These are phyloP conservation scores for Formica exsecta DNA, from an alignment of 1,140 invertebrate species.

Conservation along the genomic window DNA sequence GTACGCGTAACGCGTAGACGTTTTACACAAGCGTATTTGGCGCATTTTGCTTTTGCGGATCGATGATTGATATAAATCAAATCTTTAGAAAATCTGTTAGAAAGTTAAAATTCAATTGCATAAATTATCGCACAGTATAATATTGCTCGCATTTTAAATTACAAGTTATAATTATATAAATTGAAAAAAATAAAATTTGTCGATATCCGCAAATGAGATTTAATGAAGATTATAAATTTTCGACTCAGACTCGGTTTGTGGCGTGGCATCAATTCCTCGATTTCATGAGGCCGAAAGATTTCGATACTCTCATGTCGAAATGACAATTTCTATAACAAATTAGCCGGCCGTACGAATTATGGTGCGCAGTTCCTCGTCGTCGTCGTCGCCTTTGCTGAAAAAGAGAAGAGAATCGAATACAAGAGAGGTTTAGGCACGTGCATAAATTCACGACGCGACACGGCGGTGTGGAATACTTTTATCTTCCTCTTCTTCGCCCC, in stretches of 20 bases:
- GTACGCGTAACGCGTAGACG: slow-evolving; percentile 30
- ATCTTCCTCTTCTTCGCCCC: slow-evolving; percentile 11
- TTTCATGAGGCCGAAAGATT: neutral
- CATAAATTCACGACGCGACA: slow-evolving; percentile 69
- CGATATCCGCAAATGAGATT: no score
- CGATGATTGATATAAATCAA: neutral
- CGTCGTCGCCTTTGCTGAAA: slow-evolving; percentile 34
- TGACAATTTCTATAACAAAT: slow-evolving; percentile 74
- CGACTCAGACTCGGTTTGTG: neutral
- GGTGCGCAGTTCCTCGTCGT: slow-evolving; percentile 8
- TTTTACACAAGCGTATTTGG: slow-evolving; percentile 7
- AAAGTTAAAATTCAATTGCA: no score
- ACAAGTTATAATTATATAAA: no score
- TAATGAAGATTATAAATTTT: no score
- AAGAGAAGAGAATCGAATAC: slow-evolving; percentile 48
- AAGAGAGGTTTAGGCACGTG: slow-evolving; percentile 51
- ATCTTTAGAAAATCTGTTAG: no score
- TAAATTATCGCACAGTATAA: no score
- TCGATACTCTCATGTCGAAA: slow-evolving; percentile 43
- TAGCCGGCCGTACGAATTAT: slow-evolving; percentile 66
- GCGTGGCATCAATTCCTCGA: neutral
- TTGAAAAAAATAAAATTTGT: no score
- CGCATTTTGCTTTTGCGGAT: neutral
- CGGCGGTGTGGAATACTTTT: slow-evolving; percentile 69
- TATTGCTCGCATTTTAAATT: no score